Base-by-base conservation (phyloP, 1,140 invertebrate species). In the Magallana ariakensis region DNA sequence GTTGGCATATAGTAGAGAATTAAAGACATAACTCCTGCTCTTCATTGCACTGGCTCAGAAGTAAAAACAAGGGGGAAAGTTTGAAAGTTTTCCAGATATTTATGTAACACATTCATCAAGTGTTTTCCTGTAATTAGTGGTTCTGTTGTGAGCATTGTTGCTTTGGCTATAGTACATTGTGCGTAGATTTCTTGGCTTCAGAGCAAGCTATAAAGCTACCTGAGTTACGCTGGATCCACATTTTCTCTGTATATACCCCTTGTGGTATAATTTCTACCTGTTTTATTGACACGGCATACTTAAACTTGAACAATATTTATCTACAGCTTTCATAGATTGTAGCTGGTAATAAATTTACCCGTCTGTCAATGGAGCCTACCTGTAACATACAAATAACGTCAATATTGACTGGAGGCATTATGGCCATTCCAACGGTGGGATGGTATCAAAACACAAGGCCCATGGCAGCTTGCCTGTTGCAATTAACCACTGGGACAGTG, bases 291-390 rank as follows among this genome's bases (percentile, higher is more conserved):
- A 75, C 66, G 22, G 66, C 19, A 26, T 75, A 75, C 66, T 75
- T 75, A 75, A 75, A 75, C 66, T 75, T 75, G 66, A 75, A 75
- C 66, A 75, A 75, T 75, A 75, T 75, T 75, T 75, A 75, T 75
- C 8, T 75, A 26, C 13, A 11, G 66, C 66, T 75, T 75, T 75
- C 66, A 75, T 75, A 75, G 66, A 75, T 75, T 75, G 66, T 75
- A 75, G 66, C 66, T 75, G 66, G 66, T 75, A 75, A 75, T 75
- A 75, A 75, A 75, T 75, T 75, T 75, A 75, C 66, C 66, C 7
- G 66, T 11, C 66, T 75, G 66, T 75, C 66, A 75, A 75, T 75
- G 22, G 66, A 9, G 66, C 66, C 66, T 75, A 75, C 66, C 66
- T 75, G 66, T 75, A 75, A 26, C 58, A 26, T 75, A 75, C 66